Conservation (phyloP, 2,797 vertebrate species). For the Trematomus bernacchii region DNA sequence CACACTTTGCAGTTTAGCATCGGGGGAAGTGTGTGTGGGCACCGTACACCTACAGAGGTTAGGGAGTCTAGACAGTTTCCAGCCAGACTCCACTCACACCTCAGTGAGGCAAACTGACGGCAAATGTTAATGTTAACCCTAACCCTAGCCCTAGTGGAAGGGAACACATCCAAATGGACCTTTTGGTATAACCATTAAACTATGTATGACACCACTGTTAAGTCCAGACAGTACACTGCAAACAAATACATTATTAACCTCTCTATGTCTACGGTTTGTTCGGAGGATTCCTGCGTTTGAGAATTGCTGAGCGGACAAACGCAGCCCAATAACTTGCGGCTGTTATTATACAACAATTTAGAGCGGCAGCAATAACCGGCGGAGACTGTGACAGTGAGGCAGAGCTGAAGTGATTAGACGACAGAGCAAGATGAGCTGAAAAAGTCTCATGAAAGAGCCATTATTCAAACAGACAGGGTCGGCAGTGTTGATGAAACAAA, state of each 20-base stretch:
- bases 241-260: background rate
- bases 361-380: constrained; percentile 20
- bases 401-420: constrained; percentile 40
- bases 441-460: constrained; percentile 65
- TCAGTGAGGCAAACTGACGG: constrained; percentile 40
- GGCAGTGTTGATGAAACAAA: constrained; percentile 58
- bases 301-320: constrained; percentile 21
- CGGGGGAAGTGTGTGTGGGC: background rate
- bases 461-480: constrained; percentile 63
- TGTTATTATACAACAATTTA: constrained; percentile 32
- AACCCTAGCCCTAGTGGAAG: background rate
- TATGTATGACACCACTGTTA: background rate
- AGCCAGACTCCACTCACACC: constrained; percentile 41
- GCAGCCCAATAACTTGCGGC: constrained; percentile 5
- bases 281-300: constrained; percentile 16
- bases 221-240: background rate
- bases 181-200: background rate
- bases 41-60: background rate
- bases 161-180: constrained; percentile 29
- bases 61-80: constrained; percentile 47
- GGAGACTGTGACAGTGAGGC: constrained; percentile 39
- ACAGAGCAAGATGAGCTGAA: constrained; percentile 39
- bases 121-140: constrained; percentile 1
- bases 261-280: background rate
- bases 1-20: background rate